Percentiles rank a stretch among this genome's conserved stretches.
These are phyloP conservation scores for Poecilobothrus nobilitatus DNA, from an alignment of 2,888 invertebrate species.

Conservation along the genomic window DNA sequence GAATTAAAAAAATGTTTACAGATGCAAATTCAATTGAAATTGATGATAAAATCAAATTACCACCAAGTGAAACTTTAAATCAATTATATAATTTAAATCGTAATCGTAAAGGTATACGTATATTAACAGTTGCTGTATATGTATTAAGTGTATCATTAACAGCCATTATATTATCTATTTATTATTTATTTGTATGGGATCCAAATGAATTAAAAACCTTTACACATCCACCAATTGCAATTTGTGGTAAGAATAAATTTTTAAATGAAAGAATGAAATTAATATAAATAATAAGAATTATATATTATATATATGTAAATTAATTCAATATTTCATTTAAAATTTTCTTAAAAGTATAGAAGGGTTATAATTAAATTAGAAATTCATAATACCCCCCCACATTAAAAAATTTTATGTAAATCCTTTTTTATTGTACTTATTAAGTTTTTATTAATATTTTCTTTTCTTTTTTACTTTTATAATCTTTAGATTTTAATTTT, in stretches of 20 bases:
- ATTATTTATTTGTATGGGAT: conserved; percentile 92
- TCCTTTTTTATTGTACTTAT: no score
- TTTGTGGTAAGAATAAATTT: conserved; percentile 38
- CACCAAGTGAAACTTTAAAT: conserved; percentile 43
- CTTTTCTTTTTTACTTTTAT: no score
- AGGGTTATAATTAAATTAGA: no score
- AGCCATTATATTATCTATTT: conserved; percentile 85
- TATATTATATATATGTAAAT: no score
- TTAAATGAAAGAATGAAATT: no score
- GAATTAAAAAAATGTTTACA: conserved; percentile 34
- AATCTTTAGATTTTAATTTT: no score
- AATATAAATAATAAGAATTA: no score
- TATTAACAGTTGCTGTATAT: conserved; percentile 88
- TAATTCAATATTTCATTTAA: no score
- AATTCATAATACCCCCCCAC: no score
- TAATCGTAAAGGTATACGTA: conserved; percentile 73
- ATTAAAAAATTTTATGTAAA: no score
- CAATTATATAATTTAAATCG: conserved; percentile 62
- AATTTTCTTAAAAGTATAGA: no score
- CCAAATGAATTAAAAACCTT: conserved; percentile 49
- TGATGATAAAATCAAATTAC: conserved; percentile 42
- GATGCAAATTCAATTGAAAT: conserved; percentile 40
- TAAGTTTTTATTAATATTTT: no score
- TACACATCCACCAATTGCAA: conserved; percentile 39
- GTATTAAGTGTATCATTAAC: conserved; percentile 89